phyloP scores from a whole-genome alignment of 1,140 invertebrate genomes.

The Aphelinus certus region DNA sequence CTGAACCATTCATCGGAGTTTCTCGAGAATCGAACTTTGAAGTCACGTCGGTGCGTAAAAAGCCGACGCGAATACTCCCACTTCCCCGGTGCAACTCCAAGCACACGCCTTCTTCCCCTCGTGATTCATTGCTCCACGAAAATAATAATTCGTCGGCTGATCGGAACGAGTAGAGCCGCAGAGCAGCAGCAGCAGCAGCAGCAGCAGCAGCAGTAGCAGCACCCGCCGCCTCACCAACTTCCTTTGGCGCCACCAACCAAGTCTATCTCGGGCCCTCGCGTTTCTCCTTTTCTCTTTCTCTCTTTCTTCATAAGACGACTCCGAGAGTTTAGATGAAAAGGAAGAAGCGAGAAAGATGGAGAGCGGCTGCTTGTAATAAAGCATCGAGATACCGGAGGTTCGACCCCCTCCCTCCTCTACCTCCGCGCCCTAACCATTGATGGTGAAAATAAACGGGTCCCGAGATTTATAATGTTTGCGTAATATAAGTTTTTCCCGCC shows the following conservation, averaged over 20 bases:
- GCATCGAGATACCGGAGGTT: background rate
- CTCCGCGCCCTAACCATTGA: background rate
- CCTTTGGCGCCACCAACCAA: background rate
- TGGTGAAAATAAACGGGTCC: background rate
- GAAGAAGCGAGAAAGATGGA: background rate
- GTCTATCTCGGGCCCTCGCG: background rate
- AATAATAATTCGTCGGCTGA: slow-evolving; percentile 17
- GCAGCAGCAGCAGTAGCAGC: too few relatives aligned
- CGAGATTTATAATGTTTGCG: background rate
- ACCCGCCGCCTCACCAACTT: too few relatives aligned
- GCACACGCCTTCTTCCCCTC: background rate
- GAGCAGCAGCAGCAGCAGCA: too few relatives aligned
- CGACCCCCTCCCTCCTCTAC: too few relatives aligned
- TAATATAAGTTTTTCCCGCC: background rate
- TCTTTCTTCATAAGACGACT: background rate
- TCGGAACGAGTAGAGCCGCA: background rate
- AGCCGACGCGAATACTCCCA: background rate
- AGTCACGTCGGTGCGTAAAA: background rate
- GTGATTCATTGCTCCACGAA: slow-evolving; percentile 20
- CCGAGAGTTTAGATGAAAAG: background rate
- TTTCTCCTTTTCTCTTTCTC: background rate
- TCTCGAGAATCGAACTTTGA: background rate
- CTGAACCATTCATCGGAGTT: slow-evolving; percentile 14
- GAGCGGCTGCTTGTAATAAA: background rate
- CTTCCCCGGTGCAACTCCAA: background rate